These are phyloP conservation scores for Albula goreensis DNA, from an alignment of 2,113 vertebrate genomes.

Conservation along the genomic window DNA sequence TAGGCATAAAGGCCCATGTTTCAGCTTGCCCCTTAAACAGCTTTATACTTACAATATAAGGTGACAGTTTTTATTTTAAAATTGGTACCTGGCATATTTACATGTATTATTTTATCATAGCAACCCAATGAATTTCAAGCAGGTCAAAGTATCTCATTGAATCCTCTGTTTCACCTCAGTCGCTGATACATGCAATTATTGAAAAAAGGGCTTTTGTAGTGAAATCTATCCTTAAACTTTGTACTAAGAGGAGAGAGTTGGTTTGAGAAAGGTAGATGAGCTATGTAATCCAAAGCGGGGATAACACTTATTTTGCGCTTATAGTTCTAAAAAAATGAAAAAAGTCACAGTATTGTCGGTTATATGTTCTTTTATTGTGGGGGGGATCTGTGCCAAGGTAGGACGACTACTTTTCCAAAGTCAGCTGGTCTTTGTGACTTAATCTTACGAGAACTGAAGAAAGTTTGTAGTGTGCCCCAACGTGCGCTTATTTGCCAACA, in stretches of 20 bases:
- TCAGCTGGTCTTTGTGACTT: conserved; percentile 2
- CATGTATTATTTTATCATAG: background rate
- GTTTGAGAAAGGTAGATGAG: conserved; percentile 15
- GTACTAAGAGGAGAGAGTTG: conserved; percentile 1
- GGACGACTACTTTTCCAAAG: conserved; percentile 9
- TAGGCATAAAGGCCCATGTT: background rate
- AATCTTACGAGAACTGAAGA: background rate
- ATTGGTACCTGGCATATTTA: background rate
- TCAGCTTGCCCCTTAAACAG: background rate
- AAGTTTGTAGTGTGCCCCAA: background rate
- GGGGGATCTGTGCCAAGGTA: conserved; percentile 9
- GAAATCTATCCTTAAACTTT: conserved; percentile 18
- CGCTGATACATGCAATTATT: background rate
- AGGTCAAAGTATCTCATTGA: background rate
- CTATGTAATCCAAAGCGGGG: conserved; percentile 29
- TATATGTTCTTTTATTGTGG: background rate
- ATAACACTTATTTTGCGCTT: background rate
- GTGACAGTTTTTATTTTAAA: background rate
- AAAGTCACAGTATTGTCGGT: background rate
- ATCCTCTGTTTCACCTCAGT: background rate
- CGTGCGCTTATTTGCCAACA: background rate
- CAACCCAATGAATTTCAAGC: background rate
- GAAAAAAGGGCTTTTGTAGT: conserved; percentile 28
- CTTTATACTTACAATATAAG: background rate
- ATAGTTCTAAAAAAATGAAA: conserved; percentile 1